Percentiles rank a stretch among this genome's conserved stretches.
Conservation (phyloP, 2,888 invertebrate species). For the Callosobruchus maculatus region DNA sequence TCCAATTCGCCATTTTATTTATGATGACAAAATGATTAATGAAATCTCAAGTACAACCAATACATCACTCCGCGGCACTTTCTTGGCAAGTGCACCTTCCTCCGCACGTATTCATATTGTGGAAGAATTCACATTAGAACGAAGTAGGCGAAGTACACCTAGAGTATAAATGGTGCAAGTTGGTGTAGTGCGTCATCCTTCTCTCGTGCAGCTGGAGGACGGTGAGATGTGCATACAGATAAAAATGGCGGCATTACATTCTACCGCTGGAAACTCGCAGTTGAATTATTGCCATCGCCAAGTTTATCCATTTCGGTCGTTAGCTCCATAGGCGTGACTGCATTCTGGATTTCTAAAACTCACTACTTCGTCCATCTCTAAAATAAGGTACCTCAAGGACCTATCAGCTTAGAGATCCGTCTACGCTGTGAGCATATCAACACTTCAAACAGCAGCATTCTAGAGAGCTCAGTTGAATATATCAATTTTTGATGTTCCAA, state of each 20-base stretch:
- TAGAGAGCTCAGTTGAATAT: too few relatives aligned
- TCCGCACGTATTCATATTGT: neutral
- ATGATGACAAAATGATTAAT: too few relatives aligned
- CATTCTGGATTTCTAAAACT: too few relatives aligned
- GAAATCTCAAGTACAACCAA: too few relatives aligned
- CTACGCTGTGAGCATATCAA: too few relatives aligned
- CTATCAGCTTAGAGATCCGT: too few relatives aligned
- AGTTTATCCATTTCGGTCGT: neutral
- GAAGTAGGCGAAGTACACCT: neutral
- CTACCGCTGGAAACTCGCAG: neutral
- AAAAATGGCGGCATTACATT: neutral
- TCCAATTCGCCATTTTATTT: too few relatives aligned
- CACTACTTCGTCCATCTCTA: too few relatives aligned
- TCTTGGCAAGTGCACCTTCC: neutral
- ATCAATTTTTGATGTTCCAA: too few relatives aligned
- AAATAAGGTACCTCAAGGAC: too few relatives aligned
- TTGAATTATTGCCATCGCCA: neutral
- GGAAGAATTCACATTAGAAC: neutral
- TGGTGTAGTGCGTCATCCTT: neutral
- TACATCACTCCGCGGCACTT: neutral
- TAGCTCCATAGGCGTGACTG: neutral
- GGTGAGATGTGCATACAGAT: neutral
- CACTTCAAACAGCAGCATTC: too few relatives aligned
- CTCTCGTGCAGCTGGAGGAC: neutral
- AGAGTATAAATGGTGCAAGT: neutral